Base-by-base conservation (phyloP, 2,113 vertebrate genomes). In the Pachypanchax playfairii region DNA sequence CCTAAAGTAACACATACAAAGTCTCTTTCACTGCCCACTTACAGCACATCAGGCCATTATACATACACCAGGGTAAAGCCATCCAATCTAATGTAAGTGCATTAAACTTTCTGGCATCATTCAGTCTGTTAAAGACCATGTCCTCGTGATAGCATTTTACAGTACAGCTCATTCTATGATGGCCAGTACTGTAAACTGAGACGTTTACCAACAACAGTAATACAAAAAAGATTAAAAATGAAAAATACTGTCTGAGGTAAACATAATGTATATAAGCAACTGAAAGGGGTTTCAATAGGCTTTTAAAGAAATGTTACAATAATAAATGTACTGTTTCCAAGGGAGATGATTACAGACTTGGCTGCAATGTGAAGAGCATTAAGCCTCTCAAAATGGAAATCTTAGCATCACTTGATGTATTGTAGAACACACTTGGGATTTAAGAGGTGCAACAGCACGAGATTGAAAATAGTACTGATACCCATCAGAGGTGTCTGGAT, bases 71-170 rank as follows among this genome's bases (percentile, higher is more conserved):
- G 75, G 61, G 80, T 79, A 80, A 87, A 82, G 65, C 31, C 68
- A 85, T 85, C 82, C 70, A 64, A 62, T 85, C 82, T 68, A 64
- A 62, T 67, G 5, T 49, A 60, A 80, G 67, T 58, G 73, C 82
- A 90, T 79, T 74, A 82, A 90, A 87, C 63, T 65, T 59, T 7
- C 52, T 11, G 9, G 24, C 65, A 42, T 83, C 75, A 80, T 77
- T 85, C 70, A 61, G 41, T 47, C 55, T 75, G 70, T 82, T 77
- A 66, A 76, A 81, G 77, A 83, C 66, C 55, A 8, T 5, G 53
- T 31, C 26, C 28, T 5, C 73, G 80, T 70, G 76, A 86, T 89
- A 79, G 68, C 70, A 50, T 79, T 85, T 85, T 80, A 80, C 65
- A 77, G 56, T 56, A 49, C 29, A 64, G 69, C n/a, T 21, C 68